Base-by-base conservation (phyloP, 2,113 vertebrate genomes). In the Cygnus atratus region DNA sequence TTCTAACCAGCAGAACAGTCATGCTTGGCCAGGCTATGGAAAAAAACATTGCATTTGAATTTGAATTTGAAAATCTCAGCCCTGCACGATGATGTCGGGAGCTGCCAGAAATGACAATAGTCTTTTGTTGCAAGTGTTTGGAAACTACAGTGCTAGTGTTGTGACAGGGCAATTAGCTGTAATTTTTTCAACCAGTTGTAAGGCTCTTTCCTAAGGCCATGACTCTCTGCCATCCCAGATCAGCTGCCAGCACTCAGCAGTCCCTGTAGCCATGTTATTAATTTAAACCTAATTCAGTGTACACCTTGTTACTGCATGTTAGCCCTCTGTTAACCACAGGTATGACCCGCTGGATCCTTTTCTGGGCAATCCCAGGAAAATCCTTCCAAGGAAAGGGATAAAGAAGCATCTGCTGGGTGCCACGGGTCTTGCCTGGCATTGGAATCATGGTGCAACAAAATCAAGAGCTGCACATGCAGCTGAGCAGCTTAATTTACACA, bases 91-190 rank as follows among this genome's bases (percentile, higher is more conserved):
- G 63, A n/a, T 72, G 61, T 33, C 73, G 54, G 39, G 22, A 72
- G 39, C 84, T 91, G 71, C 90, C 87, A 94, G 87, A 84, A 85
- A 21, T 55, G 66, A 72, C 84, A 91, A 68, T 48, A 91, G 19
- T 4, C 58, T 80, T 94, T 73, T 85, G 79, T 93, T 73, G 33
- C 22, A 39, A 9, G 6, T 87, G 67, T 90, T 95, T 96, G 85
- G 67, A 90, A 95, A 92, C 72, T 70, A 4, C 44, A 28, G 13
- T 0, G 2, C 78, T 92, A 33, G 65, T 61, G 71, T 73, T 13
- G 1, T 41, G 78, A 70, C 21, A 31, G 35, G 41, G 26, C 58
- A 88, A 88, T 83, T 88, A 95, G 54, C 58, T 52, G 72, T 31
- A 48, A 14, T 58, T 50, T 58, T 89, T 91, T 61, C 55, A 44